Conservation (phyloP, 1,140 invertebrate species). For the Nymphalis io region DNA sequence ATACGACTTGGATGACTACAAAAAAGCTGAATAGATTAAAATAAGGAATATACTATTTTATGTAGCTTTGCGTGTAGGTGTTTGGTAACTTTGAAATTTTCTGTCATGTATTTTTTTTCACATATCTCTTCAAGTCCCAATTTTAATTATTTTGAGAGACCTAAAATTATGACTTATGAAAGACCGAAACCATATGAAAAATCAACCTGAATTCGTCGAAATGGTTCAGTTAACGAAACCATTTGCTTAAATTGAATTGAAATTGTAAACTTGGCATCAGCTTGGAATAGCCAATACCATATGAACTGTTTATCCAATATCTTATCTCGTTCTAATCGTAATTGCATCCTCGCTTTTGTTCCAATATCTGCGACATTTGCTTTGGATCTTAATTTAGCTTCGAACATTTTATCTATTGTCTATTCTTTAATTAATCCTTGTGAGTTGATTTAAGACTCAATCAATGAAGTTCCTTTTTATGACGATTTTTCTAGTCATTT, state of each 20-base stretch:
- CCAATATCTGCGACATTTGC: slow-evolving; percentile 19
- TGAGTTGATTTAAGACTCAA: not conserved
- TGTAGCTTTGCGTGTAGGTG: not conserved
- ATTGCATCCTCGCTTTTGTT: slow-evolving; percentile 35
- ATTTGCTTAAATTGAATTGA: slow-evolving; percentile 26
- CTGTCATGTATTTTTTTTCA: not conserved
- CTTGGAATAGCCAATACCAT: slow-evolving; percentile 24
- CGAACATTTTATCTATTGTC: slow-evolving; percentile 7
- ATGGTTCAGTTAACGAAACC: not conserved
- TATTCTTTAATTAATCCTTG: not conserved
- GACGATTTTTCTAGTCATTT: not conserved
- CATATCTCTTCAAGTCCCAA: not conserved
- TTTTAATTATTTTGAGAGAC: not conserved
- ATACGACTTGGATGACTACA: not conserved
- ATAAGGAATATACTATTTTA: not conserved
- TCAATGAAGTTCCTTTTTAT: not conserved
- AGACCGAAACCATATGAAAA: not conserved
- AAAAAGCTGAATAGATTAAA: not conserved
- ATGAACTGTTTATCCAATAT: slow-evolving; percentile 25
- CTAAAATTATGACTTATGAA: not conserved
- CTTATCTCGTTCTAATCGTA: slow-evolving; percentile 40
- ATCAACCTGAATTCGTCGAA: not conserved
- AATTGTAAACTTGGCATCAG: slow-evolving; percentile 24
- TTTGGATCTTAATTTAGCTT: slow-evolving; percentile 21
- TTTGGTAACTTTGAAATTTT: not conserved